Base-by-base conservation (phyloP, 2,113 vertebrate genomes). In the Camarhynchus parvulus region DNA sequence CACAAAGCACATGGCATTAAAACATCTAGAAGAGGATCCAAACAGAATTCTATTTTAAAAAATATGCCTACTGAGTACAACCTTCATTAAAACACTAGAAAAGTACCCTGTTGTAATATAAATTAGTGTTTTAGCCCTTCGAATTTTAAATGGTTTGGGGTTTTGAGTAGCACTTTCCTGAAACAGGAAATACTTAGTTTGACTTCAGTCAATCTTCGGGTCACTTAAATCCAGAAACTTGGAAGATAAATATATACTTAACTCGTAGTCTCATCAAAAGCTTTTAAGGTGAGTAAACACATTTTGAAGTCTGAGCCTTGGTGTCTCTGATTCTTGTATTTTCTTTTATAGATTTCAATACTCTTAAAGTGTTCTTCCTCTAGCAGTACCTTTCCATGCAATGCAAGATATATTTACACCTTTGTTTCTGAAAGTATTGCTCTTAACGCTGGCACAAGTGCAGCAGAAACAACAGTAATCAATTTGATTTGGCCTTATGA, bases 401-500 rank as follows among this genome's bases (percentile, higher is more conserved):
- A 59, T 31, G 37, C 19, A 33, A 66, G 63, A 49, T 78, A 72
- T 15, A 66, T 81, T 79, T 50, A 77, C 15, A 83, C 81, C 69
- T 87, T 94, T 92, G 89, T 79, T 77, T 89, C 94, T 92, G n/a
- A 82, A 96, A 97, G 80, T 91, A 94, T 35, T 61, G 67, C 92
- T 96, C 52, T 90, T 96, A 87, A 91, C 17, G 27, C 92, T 92
- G 93, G 95, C 92, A 87, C 79, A 83, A 93, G 55, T 69, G 56
- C 83, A 94, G 62, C 74, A 79, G 64, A 95, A 96, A 97, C 84
- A 94, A 95, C 35, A 90, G 92, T 97, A 97, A 98, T 97, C 98
- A 97, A 95, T 97, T 97, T 95, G 97, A 97, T 97, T 96, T 96
- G 92, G 96, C 96, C 92, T 92, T 97, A 97, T 94, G 94, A 97